phyloP scores from a whole-genome alignment of 2,113 vertebrate species.

The Agapornis roseicollis region DNA sequence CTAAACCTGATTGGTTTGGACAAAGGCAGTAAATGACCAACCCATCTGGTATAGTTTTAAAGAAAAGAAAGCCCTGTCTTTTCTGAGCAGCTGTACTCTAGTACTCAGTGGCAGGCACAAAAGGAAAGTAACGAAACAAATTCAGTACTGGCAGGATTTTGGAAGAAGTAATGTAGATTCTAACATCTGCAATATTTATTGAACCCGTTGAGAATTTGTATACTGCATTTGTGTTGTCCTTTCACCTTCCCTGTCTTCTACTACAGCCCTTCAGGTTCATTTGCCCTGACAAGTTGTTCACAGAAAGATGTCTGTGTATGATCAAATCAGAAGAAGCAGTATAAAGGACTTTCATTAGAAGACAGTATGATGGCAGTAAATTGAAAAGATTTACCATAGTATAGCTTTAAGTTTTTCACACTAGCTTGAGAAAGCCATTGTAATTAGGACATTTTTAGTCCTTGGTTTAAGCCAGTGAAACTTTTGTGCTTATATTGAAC shows the following conservation, averaged over 20 bases:
- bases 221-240: background rate
- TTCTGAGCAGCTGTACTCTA: constrained; percentile 32
- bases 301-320: background rate
- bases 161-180: background rate
- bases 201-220: background rate
- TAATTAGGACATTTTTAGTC: background rate
- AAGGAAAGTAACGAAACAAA: background rate
- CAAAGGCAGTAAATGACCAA: constrained; percentile 65
- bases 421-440: background rate
- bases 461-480: background rate
- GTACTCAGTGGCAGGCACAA: background rate
- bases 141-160: background rate
- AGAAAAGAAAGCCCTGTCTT: constrained; percentile 37
- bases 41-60: constrained; percentile 66
- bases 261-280: background rate
- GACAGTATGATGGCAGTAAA: background rate
- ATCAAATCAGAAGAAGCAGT: background rate
- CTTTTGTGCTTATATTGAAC: background rate
- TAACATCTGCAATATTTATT: constrained; percentile 20
- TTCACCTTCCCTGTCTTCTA: background rate
- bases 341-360: background rate
- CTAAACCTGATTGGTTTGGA: constrained; percentile 67
- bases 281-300: background rate
- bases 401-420: background rate
- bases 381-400: background rate